Evolutionary conservation across 2,797 vertebrate species (phyloP), one percentile per base, ranked within the genome.

Genomic region (Anableps anableps): DNA sequence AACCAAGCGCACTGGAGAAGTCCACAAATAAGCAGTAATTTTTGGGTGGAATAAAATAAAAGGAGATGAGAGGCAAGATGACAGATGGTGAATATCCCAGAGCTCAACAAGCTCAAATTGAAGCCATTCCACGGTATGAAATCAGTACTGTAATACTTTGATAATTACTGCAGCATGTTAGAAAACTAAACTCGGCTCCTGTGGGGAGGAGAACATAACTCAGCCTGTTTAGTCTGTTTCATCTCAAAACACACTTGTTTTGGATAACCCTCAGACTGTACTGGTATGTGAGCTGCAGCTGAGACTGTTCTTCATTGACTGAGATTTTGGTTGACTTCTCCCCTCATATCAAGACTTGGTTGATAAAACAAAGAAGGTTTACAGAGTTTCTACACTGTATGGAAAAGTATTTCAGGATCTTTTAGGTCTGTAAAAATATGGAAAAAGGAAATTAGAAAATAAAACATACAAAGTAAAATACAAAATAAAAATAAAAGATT

Each of bases 11-110:
- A 26, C 55, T 83, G 80, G 83, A 70, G 72, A 60, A 79, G 87
- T 77, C 80, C 80, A 79, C 73, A 81, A 75, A 87, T 83, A 51
- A 8, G n/a, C 78, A 41, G 55, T 38, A 16, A 38, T 51, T 31
- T 2, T n/a, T 71, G 26, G 17, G 41, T 17, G 36, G 53, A 60
- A 50, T 26, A 23, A 60, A 48, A 31, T 48, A 41, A 29, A 72
- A 79, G 31, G 47, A 45, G 58, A 77, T 45, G 23, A 70, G 60
- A 43, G 66, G 36, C 21, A 50, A 75, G 34, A 68, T 38, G 71
- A 50, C n/a, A 74, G 77, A 48, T 29, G 68, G 72, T 26, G 31
- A 41, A 70, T 68, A 43, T 81, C n/a, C 45, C 2, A 4, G 48
- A 79, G 34, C 23, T 38, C 53, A 53, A 70, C 62, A 62, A 31